Percentiles rank a stretch among this genome's conserved stretches.
These are phyloP conservation scores for Zaprionus nigranus DNA, from an alignment of 1,140 invertebrate genomes.

Conservation along the genomic window DNA sequence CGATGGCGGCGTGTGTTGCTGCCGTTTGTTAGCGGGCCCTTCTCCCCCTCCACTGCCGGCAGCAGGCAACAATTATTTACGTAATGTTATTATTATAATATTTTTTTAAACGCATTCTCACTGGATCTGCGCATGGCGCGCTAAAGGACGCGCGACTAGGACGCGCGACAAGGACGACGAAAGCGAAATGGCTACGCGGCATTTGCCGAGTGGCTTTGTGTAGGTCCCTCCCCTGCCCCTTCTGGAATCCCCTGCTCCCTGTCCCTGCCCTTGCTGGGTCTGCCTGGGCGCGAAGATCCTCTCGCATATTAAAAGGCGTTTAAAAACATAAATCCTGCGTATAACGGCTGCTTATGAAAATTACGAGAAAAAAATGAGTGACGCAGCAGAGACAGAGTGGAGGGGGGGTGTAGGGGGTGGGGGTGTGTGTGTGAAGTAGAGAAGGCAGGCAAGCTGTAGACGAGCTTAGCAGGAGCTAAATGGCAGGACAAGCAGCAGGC, in stretches of 20 bases:
- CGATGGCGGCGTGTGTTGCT: conserved; percentile 63
- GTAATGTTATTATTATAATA: conserved; percentile 83
- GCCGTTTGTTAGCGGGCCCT: conserved; percentile 28
- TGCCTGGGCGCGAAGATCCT: conserved; percentile 73
- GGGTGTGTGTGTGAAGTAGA: conserved; percentile 27
- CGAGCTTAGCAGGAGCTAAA: conserved; percentile 41
- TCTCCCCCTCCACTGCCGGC: conserved; percentile 10
- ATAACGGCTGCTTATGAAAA: conserved; percentile 84
- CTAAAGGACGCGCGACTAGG: conserved; percentile 53
- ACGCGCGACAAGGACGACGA: conserved; percentile 54
- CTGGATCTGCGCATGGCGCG: conserved; percentile 77
- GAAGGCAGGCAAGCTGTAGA: conserved; percentile 25
- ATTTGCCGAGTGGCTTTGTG: conserved; percentile 80
- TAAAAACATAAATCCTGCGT: conserved; percentile 83
- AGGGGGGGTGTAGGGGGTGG: no score
- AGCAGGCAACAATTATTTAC: conserved; percentile 80
- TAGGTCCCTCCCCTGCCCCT: conserved; percentile 30
- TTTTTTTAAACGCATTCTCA: conserved; percentile 83
- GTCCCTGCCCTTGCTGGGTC: background rate
- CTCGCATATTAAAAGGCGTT: conserved; percentile 82
- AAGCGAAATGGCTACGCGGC: conserved; percentile 61
- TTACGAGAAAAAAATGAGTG: conserved; percentile 81
- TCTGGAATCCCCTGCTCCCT: background rate
- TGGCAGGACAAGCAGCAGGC: conserved; percentile 16
- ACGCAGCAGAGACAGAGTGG: conserved; percentile 25